A percentile compares a stretch with the other conserved stretches of the same genome.
Evolutionary conservation across 1,140 invertebrate genomes (phyloP).

Genomic region (Plodia interpunctella): DNA sequence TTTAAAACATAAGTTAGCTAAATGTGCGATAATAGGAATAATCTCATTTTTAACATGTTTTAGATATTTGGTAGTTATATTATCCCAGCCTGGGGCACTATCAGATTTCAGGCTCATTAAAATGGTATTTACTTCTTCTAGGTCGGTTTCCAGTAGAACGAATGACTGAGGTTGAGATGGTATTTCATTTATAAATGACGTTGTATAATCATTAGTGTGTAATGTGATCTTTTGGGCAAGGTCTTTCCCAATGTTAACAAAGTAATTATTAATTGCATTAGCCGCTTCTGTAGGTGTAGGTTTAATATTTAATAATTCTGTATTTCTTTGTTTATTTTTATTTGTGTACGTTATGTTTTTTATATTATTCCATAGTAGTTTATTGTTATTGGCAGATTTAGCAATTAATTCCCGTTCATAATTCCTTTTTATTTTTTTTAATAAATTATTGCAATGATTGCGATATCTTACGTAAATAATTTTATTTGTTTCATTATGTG

Average conservation of each 20-base stretch:
- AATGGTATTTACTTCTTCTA: too few species aligned
- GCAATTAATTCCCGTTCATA: background rate
- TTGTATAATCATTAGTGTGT: too few species aligned
- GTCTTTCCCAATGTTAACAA: background rate
- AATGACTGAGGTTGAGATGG: too few species aligned
- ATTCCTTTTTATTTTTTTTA: background rate
- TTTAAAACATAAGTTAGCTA: too few species aligned
- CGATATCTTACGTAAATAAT: background rate
- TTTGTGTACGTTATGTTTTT: slow-evolving; percentile 2
- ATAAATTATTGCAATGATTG: background rate
- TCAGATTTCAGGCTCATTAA: too few species aligned
- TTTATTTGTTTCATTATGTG: background rate
- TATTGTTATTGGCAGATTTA: background rate
- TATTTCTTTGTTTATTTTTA: slow-evolving; percentile 9
- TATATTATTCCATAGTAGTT: background rate
- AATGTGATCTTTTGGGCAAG: background rate
- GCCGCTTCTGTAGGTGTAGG: background rate
- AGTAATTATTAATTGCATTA: background rate
- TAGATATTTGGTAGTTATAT: too few species aligned
- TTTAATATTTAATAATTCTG: too few species aligned
- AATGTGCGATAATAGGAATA: too few species aligned
- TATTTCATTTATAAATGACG: too few species aligned
- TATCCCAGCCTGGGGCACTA: too few species aligned
- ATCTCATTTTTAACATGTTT: too few species aligned
- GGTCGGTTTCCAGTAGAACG: too few species aligned